These are phyloP conservation scores for Struthidea cinerea DNA, from an alignment of 2,113 vertebrate genomes.

Conservation along the genomic window DNA sequence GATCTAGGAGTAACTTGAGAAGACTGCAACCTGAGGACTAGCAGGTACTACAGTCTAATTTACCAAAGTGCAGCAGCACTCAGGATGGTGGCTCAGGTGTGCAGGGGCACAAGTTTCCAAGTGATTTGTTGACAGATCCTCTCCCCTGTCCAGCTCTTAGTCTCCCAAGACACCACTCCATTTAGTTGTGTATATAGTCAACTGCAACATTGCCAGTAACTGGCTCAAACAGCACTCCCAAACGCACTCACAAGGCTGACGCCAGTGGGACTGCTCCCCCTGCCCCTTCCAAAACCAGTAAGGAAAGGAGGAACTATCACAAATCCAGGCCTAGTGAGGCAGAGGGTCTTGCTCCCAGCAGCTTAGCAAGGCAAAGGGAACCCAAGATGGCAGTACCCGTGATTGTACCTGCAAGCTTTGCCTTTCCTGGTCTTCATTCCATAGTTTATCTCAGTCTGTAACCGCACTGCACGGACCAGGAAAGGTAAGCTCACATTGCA, in stretches of 20 bases:
- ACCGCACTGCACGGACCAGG: fast-evolving
- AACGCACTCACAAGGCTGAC: background rate
- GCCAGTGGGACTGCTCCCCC: background rate
- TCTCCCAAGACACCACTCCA: background rate
- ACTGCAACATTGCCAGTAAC: background rate
- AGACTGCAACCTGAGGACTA: background rate
- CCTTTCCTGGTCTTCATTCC: background rate
- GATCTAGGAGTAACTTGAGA: background rate
- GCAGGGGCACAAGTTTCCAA: background rate
- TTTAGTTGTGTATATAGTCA: background rate
- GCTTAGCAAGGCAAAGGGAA: background rate
- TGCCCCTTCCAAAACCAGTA: background rate
- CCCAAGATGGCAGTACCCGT: fast-evolving
- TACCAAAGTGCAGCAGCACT: background rate
- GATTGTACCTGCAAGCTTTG: background rate
- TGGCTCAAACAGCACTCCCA: background rate
- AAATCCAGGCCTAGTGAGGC: background rate
- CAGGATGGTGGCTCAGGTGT: background rate
- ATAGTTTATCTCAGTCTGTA: background rate
- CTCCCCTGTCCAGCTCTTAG: background rate
- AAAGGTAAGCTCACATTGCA: background rate
- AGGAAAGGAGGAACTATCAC: background rate
- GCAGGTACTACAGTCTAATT: background rate
- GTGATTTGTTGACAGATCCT: background rate
- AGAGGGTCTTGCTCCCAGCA: background rate